Base-by-base conservation (phyloP, 2,888 invertebrate species). In the Glaucopsyche alexis region DNA sequence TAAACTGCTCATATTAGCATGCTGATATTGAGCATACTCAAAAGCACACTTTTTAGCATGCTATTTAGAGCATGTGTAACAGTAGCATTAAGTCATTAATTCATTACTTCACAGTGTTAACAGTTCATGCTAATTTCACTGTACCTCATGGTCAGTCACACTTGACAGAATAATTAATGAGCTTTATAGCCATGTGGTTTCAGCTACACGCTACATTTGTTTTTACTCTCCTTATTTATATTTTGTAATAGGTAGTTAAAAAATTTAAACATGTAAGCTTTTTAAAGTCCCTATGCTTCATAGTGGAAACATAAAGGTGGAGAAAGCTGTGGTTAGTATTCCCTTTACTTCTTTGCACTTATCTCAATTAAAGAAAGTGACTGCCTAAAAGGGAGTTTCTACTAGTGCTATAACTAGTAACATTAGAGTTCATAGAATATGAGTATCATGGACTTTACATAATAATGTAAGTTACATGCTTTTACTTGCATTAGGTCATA, bases 281-380 rank as follows among this genome's bases (percentile, higher is more conserved):
- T 79, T 74, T 64, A 77, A 86, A 92, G 89, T 91, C 87, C 88
- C 84, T 77, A 74, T 77, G 75, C 82, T 79, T 76, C 73, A 74
- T 50, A 11, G 50, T 29, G 74, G 77, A 77, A 83, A 80, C 77
- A 83, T 75, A 85, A 87, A 89, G 85, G 90, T 90, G 90, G 90
- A 92, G 85, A 78, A 81, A 85, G 88, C 87, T 64, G 13, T 19
- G 73, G 72, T 73, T 87, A 78, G 79, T 92, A 76, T 93, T 80
- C 85, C 92, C 92, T 88, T 86, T 80, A 81, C 86, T 90, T 93
- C 91, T 91, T 90, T 84, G 83, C 87, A 85, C 87, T 85, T 77
- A 79, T 84, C 87, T 83, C 85, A 90, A 82, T 29, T 66, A 76
- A 81, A 85, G 85, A 84, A 80, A 87, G 89, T 82, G 84, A 88